A percentile compares a stretch with the other conserved stretches of the same genome.
phyloP scores from a whole-genome alignment of 1,140 invertebrate species.

The Drosophila melanogaster region Release_6_plus_ISO1_MT NT_033777.3:7322001-7322500 shows the following conservation, averaged over 20 bases:
- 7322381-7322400: conserved; percentile 73
- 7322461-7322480: conserved; percentile 38
- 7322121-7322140: conserved; percentile 83
- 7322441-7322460: conserved; percentile 28
- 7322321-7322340: conserved; percentile 59
- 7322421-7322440: conserved; percentile 81
- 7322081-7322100: conserved; percentile 46
- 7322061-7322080: conserved; percentile 81
- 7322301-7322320: conserved; percentile 68
- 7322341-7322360: conserved; percentile 82
- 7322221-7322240: conserved; percentile 10
- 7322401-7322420: conserved; percentile 80
- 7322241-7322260: conserved; percentile 47
- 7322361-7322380: conserved; percentile 81
- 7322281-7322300: conserved; percentile 76
- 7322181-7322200: conserved; percentile 60
- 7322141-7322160: conserved; percentile 60
- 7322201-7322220: conserved; percentile 33
- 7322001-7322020: conserved; percentile 72
- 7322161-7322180: conserved; percentile 23
- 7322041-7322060: conserved; percentile 34
- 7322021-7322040: conserved; percentile 4
- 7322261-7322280: conserved; percentile 55
- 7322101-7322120: conserved; percentile 54
- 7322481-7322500: conserved; percentile 58